Evolutionary conservation across 2,113 vertebrate species (phyloP), one percentile per base, ranked within the genome.

Genomic region (Halichoerus grypus): DNA sequence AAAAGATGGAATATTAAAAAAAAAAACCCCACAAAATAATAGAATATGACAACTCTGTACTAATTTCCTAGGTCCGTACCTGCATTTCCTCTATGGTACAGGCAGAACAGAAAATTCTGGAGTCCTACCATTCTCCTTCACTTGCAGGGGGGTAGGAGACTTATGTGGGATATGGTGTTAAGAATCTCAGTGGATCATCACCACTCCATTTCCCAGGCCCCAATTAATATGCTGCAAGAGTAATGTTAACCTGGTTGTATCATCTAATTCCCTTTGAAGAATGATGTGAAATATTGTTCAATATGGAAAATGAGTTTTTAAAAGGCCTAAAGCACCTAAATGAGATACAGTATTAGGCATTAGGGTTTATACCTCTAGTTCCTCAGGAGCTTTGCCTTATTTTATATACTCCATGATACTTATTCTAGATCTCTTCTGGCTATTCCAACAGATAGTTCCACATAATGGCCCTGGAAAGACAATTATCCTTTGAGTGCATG

Each of bases 121-220:
- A 79, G 1, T 31, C 13, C 36, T 55, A 71, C 6, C 4, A 69
- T 55, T 36, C 5, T 85, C 7, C 65, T 15, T n/a, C 59, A 49
- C 24, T 83, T 36, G 12, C 24, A n/a, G 10, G 3, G 7, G 0
- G 13, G 42, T 26, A 8, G 13, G 2, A 12, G 8, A 46, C 3
- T 92, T 39, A 46, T 22, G 1, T 3, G 39, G 4, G 13, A 18
- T 55, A 5, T 0, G 18, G 8, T 55, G 13, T 22, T 53, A 59
- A 71, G 51, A 24, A 13, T 15, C 36, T 65, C 65, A 67, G 2
- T 39, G 42, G 42, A 90, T 1, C 28, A 22, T 1, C 31, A 21
- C 42, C 4, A 10, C 5, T 71, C 12, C 5, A 26, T 61, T 46
- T 71, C 61, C 51, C 16, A 86, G n/a, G 2, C 10, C 24, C 11